These are phyloP conservation scores for Aphrocallistes beatrix DNA, from an alignment of 37 sponge, comb jelly and placozoan species.

Conservation along the genomic window DNA sequence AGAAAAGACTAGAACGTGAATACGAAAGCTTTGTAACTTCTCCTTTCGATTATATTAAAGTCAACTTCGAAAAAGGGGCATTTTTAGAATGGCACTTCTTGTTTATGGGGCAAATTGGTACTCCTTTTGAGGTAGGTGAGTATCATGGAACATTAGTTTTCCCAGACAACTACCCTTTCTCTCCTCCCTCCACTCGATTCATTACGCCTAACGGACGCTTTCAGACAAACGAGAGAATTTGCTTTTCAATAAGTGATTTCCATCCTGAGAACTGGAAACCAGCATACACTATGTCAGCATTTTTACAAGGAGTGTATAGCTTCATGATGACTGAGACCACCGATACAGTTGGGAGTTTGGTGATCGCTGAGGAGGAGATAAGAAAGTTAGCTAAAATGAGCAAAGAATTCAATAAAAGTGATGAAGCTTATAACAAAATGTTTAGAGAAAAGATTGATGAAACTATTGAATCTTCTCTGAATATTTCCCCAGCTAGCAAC, in stretches of 20 bases:
- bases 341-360: not conserved
- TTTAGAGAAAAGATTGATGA: too few species aligned
- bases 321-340: not conserved
- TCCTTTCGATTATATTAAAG: not conserved
- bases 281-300: not conserved
- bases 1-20: not conserved
- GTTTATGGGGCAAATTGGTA: not conserved
- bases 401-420: too few species aligned
- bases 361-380: not conserved
- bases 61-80: not conserved
- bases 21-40: not conserved
- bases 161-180: not conserved
- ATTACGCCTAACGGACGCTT: not conserved
- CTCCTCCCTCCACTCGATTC: not conserved
- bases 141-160: not conserved
- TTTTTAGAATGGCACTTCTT: not conserved
- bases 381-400: too few species aligned
- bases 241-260: not conserved
- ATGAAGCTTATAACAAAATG: too few species aligned
- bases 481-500: too few species aligned
- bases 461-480: too few species aligned
- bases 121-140: not conserved
- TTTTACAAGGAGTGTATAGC: not conserved
- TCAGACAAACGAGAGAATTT: not conserved
- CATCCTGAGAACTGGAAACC: conserved; percentile 11